Evolutionary conservation across 2,113 vertebrate species (phyloP).

Genomic region (mouse (Mus musculus)): DNA sequence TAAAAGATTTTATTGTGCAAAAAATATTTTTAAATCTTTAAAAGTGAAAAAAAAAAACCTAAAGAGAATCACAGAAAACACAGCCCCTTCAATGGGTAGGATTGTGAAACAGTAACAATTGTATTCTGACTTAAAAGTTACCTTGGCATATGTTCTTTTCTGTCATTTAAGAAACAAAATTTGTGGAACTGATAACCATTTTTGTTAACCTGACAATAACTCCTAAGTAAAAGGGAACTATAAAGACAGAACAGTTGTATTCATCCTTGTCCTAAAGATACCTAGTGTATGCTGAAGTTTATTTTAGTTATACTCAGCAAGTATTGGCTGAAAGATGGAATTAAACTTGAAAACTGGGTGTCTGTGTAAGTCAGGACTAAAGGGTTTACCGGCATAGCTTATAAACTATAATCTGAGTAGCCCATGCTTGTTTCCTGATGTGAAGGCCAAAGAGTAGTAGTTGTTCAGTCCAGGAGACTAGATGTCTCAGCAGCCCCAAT

Average conservation of each 20-base stretch:
- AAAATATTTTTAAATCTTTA: neutral
- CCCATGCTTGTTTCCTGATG: neutral
- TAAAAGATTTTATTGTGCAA: neutral
- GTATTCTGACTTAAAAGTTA: neutral
- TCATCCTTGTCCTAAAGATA: neutral
- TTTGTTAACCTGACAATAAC: slow-evolving; percentile 2
- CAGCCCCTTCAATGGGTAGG: neutral
- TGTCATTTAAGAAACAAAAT: neutral
- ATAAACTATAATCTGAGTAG: too few relatives aligned
- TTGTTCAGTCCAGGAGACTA: neutral
- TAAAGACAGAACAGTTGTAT: neutral
- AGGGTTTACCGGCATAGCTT: too few relatives aligned
- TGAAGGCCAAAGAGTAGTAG: neutral
- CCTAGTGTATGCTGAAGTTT: neutral
- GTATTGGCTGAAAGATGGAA: neutral
- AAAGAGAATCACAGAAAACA: neutral
- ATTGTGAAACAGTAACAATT: neutral
- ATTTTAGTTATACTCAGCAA: neutral
- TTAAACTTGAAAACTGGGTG: neutral
- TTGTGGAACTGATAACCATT: neutral
- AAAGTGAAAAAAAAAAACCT: neutral
- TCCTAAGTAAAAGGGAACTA: neutral
- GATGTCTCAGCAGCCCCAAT: neutral
- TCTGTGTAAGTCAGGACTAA: neutral
- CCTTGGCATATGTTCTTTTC: neutral